Base-by-base conservation (phyloP, 64 coral and sea anemone species). In the Porites lutea region DNA sequence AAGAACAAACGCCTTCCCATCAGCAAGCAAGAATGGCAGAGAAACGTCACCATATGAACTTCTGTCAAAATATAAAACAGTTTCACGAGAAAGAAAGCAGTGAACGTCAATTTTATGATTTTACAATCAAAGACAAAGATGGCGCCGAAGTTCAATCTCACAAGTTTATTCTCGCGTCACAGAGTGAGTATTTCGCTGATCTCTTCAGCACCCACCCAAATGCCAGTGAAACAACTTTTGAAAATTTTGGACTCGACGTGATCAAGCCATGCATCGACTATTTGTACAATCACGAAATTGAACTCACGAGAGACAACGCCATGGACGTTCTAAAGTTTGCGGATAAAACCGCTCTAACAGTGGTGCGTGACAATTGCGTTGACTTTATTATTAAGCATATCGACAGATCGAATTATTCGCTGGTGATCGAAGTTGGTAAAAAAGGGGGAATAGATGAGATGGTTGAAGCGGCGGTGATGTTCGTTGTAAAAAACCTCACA, bases 101-200 rank as follows among this genome's bases (percentile, higher is more conserved):
- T n/a, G 64, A 86, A 70, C 6, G 57, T 16, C 82, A 86, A 64
- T 86, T 86, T 71, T 86, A 86, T 9, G 82, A 86, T 70, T 86
- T 86, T 70, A 68, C 45, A 3, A 86, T 86, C 46, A 86, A 68
- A 68, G 82, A 71, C 82, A 69, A 71, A n/a, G 16, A 69, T 86
- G 82, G 82, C 50, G 62, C 12, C 37, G 47, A 49, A 86, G 50
- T 86, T 16, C n/a, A 44, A 49, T 86, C 82, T 69, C 82, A 86
- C 82, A 86, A 49, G 63, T 86, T 86, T 8, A 68, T 86, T 70
- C 82, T 87, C 19, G 83, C 83, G 2, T 87, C 83, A 8, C 83
- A 87, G 58, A 87, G 83, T 72, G 83, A 87, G 4, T 87, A 71
- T n/a, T 87, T 87, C 48, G 83, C 65, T 15, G 83, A 27, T 19